These are phyloP conservation scores for Bombus soroeensis DNA, from an alignment of 1,140 invertebrate species.

Conservation along the genomic window DNA sequence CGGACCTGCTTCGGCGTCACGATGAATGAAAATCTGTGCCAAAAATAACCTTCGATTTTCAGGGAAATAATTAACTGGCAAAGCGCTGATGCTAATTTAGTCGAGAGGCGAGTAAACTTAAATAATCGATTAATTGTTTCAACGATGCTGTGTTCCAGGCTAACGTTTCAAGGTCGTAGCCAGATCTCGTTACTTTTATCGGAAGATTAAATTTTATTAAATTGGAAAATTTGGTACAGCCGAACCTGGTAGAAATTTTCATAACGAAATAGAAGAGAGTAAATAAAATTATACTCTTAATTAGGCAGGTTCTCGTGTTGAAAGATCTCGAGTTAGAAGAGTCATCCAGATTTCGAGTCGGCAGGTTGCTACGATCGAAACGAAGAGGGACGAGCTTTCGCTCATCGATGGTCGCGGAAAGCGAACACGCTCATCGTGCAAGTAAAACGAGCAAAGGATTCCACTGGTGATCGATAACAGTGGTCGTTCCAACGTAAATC, in stretches of 20 bases:
- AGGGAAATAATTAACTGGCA: not conserved
- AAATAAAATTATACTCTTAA: too few species aligned
- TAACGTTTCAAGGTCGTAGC: not conserved
- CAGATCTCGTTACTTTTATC: not conserved
- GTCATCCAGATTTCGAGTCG: not conserved
- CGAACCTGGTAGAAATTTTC: too few species aligned
- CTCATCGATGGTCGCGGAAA: not conserved
- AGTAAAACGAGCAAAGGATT: slow-evolving; percentile 29
- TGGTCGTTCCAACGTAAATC: slow-evolving; percentile 32
- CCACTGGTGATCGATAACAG: slow-evolving; percentile 35
- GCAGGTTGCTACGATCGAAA: not conserved
- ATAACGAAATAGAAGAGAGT: fast-evolving
- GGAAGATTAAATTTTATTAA: not conserved
- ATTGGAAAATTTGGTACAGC: not conserved
- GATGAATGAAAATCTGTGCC: not conserved
- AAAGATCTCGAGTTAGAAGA: too few species aligned
- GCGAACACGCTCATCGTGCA: not conserved
- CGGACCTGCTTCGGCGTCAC: not conserved
- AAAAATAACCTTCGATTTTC: not conserved
- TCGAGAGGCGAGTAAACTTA: not conserved
- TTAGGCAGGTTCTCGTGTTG: fast-evolving
- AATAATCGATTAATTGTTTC: not conserved
- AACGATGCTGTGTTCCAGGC: not conserved
- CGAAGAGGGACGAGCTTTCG: too few species aligned
- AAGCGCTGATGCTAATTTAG: not conserved